Base-by-base conservation (phyloP, 2,113 vertebrate genomes). In the Himantopus leucocephalus region DNA sequence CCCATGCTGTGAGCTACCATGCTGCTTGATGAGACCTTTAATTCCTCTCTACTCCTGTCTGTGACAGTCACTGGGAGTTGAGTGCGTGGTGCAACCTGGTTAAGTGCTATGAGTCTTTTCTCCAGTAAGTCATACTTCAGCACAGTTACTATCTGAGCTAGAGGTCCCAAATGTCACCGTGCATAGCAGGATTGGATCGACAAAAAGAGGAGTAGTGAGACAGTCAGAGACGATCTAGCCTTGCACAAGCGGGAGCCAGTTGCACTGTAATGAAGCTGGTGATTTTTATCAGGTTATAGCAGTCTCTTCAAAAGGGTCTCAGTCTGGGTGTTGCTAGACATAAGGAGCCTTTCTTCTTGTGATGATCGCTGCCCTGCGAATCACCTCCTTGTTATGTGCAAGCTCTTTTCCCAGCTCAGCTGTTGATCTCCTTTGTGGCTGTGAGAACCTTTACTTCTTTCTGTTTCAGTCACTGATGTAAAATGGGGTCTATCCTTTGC, bases 141-240 rank as follows among this genome's bases (percentile, higher is more conserved):
- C 8, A 9, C 20, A 37, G 55, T 37, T 79, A 41, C 64, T 74
- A 2, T n/a, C 9, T 7, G 62, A 64, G 30, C 41, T n/a, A 39
- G 37, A 62, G 30, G 7, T 47, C 52, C n/a, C 52, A 23, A 39
- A 16, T 52, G 30, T 35, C n/a, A 35, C 20, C 1, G 0, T 48
- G 23, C 12, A 4, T 27, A 21, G n/a, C 2, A 5, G 67, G 35
- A 37, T 67, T 2, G 2, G 39, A 74, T 52, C 37, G 11, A 16
- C 2, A 21, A 45, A 17, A 48, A 24, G 45, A 66, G n/a, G 13
- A 64, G 6, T 16, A 15, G 12, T 32, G 2, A 83, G 52, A 18
- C 39, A 3, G 1, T 10, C 30, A 21, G 66, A 68, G 41, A 30
- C 0, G 0, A 14, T 30, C 18, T 39, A 48, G 27, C 53, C 35